Conservation (phyloP, 1,140 invertebrate species). For the Trichomalopsis sarcophagae region DNA sequence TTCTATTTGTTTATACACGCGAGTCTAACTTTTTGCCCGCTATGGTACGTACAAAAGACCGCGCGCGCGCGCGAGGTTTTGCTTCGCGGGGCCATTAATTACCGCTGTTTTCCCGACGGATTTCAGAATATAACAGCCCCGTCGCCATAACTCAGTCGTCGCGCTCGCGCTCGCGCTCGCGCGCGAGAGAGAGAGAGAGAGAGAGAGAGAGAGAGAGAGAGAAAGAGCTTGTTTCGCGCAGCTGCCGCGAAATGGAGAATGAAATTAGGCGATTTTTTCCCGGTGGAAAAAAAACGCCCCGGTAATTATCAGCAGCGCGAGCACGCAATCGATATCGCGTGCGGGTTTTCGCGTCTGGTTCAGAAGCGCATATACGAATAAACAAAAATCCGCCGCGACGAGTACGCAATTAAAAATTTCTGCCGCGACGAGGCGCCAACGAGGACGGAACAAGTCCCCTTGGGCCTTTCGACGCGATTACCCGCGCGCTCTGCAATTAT, state of each 20-base stretch:
- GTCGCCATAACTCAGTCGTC: not conserved
- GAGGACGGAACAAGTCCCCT: not conserved
- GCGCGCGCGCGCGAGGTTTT: not conserved
- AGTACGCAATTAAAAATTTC: not conserved
- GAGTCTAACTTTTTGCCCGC: not conserved
- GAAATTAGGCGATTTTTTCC: conserved; percentile 6
- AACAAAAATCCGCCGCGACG: not conserved
- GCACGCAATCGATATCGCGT: not conserved
- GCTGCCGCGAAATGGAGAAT: conserved; percentile 15
- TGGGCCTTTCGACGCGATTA: not conserved
- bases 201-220: too few species aligned
- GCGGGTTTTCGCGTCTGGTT: too few species aligned
- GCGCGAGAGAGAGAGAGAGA: not conserved
- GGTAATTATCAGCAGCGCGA: not conserved
- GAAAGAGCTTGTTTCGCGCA: conserved; percentile 5
- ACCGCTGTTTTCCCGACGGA: conserved; percentile 14
- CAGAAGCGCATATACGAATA: not conserved
- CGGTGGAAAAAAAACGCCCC: not conserved
- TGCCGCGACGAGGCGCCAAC: not conserved
- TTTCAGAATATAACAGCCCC: not conserved
- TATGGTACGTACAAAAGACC: not conserved
- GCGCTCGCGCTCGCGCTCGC: too few species aligned
- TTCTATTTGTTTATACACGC: conserved; percentile 2
- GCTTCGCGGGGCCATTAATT: conserved; percentile 6
- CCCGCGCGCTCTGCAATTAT: not conserved